A percentile compares a stretch with the other conserved stretches of the same genome.
Conservation (phyloP, 2,888 invertebrate genomes). For the Drosophila acutilabella region DNA sequence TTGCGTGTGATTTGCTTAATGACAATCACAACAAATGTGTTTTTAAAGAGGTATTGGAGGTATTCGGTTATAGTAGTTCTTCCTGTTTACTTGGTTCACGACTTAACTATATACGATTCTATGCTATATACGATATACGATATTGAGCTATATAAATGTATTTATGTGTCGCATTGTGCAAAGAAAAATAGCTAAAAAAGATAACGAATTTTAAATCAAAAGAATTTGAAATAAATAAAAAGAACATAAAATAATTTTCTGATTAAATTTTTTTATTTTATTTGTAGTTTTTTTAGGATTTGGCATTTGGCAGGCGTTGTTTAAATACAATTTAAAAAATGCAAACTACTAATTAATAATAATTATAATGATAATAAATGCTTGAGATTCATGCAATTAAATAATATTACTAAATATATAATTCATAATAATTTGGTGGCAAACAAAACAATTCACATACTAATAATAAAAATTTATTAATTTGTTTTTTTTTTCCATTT, state of each 20-base stretch:
- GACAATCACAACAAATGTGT: conserved; percentile 75
- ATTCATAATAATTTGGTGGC: conserved; percentile 43
- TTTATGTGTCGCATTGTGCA: conserved; percentile 10
- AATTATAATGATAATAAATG: conserved; percentile 46
- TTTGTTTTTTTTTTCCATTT: neutral
- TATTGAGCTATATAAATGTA: conserved; percentile 38
- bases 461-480: conserved; percentile 48
- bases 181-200: neutral
- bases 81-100: conserved; percentile 80
- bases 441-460: conserved; percentile 73
- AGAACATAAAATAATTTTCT: conserved; percentile 25
- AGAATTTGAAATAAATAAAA: conserved; percentile 17
- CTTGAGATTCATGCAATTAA: conserved; percentile 67
- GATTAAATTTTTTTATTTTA: conserved; percentile 38
- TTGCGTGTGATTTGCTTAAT: conserved; percentile 60
- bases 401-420: conserved; percentile 49
- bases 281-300: conserved; percentile 31
- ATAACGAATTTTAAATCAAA: neutral
- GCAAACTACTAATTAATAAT: conserved; percentile 34
- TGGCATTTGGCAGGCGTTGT: conserved; percentile 32
- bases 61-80: conserved; percentile 84
- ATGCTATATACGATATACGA: conserved; percentile 34
- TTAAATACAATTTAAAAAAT: conserved; percentile 56
- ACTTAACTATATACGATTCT: conserved; percentile 52
- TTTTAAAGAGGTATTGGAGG: conserved; percentile 84